These are phyloP conservation scores for Nemapogon koenigi DNA, from an alignment of 2,888 invertebrate genomes.

Conservation along the genomic window DNA sequence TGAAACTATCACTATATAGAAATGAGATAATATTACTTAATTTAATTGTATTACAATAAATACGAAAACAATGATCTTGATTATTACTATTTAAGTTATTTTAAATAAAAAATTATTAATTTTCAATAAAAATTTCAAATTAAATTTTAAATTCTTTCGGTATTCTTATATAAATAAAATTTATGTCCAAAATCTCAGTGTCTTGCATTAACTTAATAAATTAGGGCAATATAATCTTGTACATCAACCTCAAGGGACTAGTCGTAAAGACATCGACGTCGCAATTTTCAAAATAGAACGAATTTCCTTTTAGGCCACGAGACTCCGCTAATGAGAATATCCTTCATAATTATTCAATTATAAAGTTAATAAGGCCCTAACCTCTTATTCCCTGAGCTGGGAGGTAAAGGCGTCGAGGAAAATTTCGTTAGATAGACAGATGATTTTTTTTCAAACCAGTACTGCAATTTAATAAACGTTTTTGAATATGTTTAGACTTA, in stretches of 20 bases:
- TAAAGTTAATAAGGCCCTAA: conserved; percentile 26
- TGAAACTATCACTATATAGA: too few relatives aligned
- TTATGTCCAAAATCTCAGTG: background rate
- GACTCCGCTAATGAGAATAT: conserved; percentile 27
- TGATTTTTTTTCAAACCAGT: conserved; percentile 5
- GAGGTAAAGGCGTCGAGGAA: conserved; percentile 17
- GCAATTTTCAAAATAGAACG: conserved; percentile 14
- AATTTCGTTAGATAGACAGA: conserved; percentile 11
- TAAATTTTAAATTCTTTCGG: too few relatives aligned
- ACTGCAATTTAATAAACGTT: background rate
- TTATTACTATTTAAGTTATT: too few relatives aligned
- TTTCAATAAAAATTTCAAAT: too few relatives aligned
- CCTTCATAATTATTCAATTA: conserved; percentile 32
- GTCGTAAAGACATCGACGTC: conserved; percentile 13
- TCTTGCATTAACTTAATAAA: conserved; percentile 3
- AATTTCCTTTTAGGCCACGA: conserved; percentile 23
- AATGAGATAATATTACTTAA: too few relatives aligned
- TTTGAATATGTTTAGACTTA: too few relatives aligned
- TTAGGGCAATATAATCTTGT: conserved; percentile 1
- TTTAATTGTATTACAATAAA: too few relatives aligned
- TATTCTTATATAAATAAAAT: background rate
- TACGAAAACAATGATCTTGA: too few relatives aligned
- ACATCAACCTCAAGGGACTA: conserved; percentile 10
- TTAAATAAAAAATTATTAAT: too few relatives aligned
- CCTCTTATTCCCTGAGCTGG: conserved; percentile 22